Evolutionary conservation across 1,140 invertebrate genomes (phyloP).

Genomic region (Whitmania pigra): DNA sequence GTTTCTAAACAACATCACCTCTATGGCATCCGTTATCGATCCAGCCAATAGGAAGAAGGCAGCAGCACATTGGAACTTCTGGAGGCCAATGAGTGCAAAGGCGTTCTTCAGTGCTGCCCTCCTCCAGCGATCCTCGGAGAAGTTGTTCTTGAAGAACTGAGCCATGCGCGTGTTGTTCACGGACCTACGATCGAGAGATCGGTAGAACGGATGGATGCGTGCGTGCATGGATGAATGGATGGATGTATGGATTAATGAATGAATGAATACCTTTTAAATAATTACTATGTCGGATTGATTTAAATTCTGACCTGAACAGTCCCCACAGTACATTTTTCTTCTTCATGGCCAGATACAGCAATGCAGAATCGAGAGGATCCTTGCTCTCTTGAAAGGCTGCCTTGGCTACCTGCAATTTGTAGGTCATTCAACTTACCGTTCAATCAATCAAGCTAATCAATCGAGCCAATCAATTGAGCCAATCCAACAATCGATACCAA

Average conservation of each 20-base stretch:
- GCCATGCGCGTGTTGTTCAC: slow-evolving; percentile 82
- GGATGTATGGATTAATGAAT: slow-evolving; percentile 4
- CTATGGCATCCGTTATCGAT: slow-evolving; percentile 81
- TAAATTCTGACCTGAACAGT: slow-evolving; percentile 58
- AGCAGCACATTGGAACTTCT: slow-evolving; percentile 66
- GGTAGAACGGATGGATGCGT: neutral
- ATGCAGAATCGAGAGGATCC: slow-evolving; percentile 89
- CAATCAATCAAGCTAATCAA: no score
- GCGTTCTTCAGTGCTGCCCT: slow-evolving; percentile 96
- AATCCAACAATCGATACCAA: neutral
- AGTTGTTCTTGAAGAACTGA: slow-evolving; percentile 86
- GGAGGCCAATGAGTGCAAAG: slow-evolving; percentile 84
- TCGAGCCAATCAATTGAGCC: no score
- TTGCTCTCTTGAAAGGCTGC: slow-evolving; percentile 71
- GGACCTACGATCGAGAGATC: slow-evolving; percentile 40
- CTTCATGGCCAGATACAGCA: slow-evolving; percentile 96
- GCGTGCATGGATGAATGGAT: neutral
- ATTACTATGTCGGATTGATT: no score
- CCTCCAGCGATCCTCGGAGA: slow-evolving; percentile 78
- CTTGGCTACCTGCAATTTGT: slow-evolving; percentile 58
- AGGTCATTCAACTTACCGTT: neutral
- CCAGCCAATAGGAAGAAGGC: slow-evolving; percentile 83
- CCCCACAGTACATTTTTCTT: slow-evolving; percentile 95
- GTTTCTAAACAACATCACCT: slow-evolving; percentile 44
- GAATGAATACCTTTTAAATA: neutral